These are phyloP conservation scores for Gryllus longicercus DNA, from an alignment of 2,888 invertebrate species.

Conservation along the genomic window DNA sequence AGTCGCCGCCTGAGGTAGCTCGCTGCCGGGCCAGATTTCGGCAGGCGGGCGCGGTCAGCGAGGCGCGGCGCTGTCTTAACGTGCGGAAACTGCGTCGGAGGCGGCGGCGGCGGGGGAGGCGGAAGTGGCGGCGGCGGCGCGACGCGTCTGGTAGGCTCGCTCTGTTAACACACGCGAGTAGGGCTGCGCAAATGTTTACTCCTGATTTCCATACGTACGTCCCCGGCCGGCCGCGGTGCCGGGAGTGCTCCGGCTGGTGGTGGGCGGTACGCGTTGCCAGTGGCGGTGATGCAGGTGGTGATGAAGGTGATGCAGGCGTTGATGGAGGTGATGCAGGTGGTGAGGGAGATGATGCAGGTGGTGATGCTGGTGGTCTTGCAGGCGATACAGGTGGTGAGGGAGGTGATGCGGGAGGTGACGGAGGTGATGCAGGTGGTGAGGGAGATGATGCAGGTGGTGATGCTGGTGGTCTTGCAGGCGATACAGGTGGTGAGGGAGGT, in stretches of 20 bases:
- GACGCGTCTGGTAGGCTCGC: not conserved
- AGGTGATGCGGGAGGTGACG: not conserved
- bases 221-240: no score
- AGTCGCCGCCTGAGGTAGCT: no score
- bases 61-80: not conserved
- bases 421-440: not conserved
- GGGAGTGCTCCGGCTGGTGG: not conserved
- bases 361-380: slow-evolving; percentile 23
- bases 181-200: no score
- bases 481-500: not conserved
- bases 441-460: not conserved
- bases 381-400: slow-evolving; percentile 22
- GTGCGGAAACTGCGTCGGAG: no score
- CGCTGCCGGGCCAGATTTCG: no score
- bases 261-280: not conserved
- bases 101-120: not conserved
- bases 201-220: no score
- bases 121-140: not conserved
- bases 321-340: slow-evolving; percentile 19
- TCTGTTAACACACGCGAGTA: no score
- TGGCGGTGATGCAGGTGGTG: not conserved
- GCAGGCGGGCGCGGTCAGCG: not conserved
- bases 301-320: not conserved
- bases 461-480: not conserved
- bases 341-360: slow-evolving; percentile 23